phyloP scores from a whole-genome alignment of 2,113 vertebrate species.

The Pachypanchax playfairii region DNA sequence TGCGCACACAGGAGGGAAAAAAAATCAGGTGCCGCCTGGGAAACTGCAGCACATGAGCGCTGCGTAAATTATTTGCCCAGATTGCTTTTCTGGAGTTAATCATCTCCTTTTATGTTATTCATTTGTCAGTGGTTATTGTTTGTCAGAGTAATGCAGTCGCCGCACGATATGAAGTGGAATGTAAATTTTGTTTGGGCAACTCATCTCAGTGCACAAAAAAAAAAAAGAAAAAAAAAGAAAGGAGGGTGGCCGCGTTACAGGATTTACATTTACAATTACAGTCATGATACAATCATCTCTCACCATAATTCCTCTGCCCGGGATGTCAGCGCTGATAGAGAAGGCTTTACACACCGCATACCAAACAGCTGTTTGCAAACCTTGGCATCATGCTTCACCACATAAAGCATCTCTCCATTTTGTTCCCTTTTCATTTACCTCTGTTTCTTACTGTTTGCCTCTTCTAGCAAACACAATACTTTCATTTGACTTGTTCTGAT shows the following conservation, averaged over 20 bases:
- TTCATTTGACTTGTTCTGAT: slow-evolving; percentile 12
- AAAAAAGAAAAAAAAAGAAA: background rate
- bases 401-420: slow-evolving; percentile 25
- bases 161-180: slow-evolving; percentile 65
- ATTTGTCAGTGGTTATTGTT: slow-evolving; percentile 79
- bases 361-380: slow-evolving; percentile 67
- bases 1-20: background rate
- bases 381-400: slow-evolving; percentile 49
- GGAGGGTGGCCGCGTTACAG: slow-evolving; percentile 47
- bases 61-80: slow-evolving; percentile 64
- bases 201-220: slow-evolving; percentile 64
- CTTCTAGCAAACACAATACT: slow-evolving; percentile 26
- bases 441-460: slow-evolving; percentile 45
- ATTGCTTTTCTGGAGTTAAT: slow-evolving; percentile 77
- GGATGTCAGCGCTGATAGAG: slow-evolving; percentile 62
- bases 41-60: slow-evolving; percentile 42
- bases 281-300: slow-evolving; percentile 76
- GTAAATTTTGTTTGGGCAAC: slow-evolving; percentile 71
- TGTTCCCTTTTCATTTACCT: slow-evolving; percentile 40
- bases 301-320: slow-evolving; percentile 73
- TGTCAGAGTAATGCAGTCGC: slow-evolving; percentile 68
- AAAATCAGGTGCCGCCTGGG: slow-evolving; percentile 32
- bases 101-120: slow-evolving; percentile 77
- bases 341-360: slow-evolving; percentile 60
- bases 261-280: slow-evolving; percentile 79